Base-by-base conservation (phyloP, 2,888 invertebrate genomes). In the Tortricodes alternella region DNA sequence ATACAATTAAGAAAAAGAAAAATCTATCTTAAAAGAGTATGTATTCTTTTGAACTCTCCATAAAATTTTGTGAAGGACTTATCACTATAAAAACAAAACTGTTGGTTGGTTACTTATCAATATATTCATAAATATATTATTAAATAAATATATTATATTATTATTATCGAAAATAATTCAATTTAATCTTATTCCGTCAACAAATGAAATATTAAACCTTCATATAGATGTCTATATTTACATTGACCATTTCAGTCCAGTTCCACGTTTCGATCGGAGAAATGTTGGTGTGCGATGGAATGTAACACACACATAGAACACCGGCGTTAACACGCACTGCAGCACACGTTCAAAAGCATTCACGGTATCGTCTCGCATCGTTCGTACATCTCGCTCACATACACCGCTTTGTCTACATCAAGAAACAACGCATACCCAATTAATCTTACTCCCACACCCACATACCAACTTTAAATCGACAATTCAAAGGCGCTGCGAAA, bases 371-470 rank as follows among this genome's bases (percentile, higher is more conserved):
- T 43, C 53, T 53, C 32, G 16, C 7, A 13, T 16, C 46, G 13
- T 50, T 50, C 21, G 38, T 46, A 39, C 53, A 53, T 53, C 53
- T 46, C 53, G 5, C 55, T 55, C 55, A 55, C 48, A 48, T 43
- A 27, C 27, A 49, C 21, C 18, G 38, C 48, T n/a, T 46, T 24
- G 19, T 34, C 27, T 43, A 27, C 19, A 7, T 23, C 23, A 18
- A 48, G 53, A 32, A 44, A 16, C 23, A 46, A 27, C 35, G 35
- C 27, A 34, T 18, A n/a, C 11, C 27, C 34, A 34, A 55, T 49
- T 49, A 27, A 49, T 55, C 35, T 49, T 39, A 49, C 55, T 55
- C 41, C 48, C 48, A 49, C 55, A 11, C 16, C 23, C 24, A 34
- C 41, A 18, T 29, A 29, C 27, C 37, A 21, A 8, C 27, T 34